A percentile compares a stretch with the other conserved stretches of the same genome.
These are phyloP conservation scores for Cydia splendana DNA, from an alignment of 1,140 invertebrate species.

Conservation along the genomic window DNA sequence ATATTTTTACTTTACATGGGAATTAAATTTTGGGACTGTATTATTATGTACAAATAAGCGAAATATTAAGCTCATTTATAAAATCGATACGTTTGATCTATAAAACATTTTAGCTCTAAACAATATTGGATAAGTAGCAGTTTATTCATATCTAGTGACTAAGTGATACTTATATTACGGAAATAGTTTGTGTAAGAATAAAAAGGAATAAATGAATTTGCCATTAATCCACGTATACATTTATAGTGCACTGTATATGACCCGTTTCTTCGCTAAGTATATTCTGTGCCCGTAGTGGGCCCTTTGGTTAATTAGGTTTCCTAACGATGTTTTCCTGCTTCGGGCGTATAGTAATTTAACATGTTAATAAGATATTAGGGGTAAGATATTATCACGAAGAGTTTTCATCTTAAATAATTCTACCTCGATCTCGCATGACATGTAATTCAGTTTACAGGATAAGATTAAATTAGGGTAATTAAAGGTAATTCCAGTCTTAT, in stretches of 20 bases:
- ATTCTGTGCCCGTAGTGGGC: background rate
- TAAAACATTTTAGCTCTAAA: no score
- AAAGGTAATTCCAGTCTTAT: no score
- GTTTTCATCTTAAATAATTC: background rate
- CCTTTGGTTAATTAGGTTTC: constrained; percentile 12
- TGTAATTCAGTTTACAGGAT: background rate
- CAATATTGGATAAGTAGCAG: no score
- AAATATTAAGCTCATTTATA: no score
- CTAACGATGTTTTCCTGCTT: constrained; percentile 7
- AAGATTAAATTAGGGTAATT: no score
- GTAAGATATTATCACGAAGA: background rate
- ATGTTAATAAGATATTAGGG: constrained; percentile 17
- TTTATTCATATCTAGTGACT: no score
- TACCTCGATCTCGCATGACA: background rate
- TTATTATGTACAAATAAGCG: no score
- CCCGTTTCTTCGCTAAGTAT: background rate
- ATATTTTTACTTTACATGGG: no score
- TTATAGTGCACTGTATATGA: background rate
- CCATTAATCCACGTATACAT: background rate
- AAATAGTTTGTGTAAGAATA: no score
- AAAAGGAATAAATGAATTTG: background rate
- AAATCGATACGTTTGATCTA: no score
- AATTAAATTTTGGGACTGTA: no score
- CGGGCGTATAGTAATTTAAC: constrained; percentile 17
- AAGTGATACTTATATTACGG: no score